phyloP scores from a whole-genome alignment of 2,797 vertebrate species.

The Acanthiza pusilla region DNA sequence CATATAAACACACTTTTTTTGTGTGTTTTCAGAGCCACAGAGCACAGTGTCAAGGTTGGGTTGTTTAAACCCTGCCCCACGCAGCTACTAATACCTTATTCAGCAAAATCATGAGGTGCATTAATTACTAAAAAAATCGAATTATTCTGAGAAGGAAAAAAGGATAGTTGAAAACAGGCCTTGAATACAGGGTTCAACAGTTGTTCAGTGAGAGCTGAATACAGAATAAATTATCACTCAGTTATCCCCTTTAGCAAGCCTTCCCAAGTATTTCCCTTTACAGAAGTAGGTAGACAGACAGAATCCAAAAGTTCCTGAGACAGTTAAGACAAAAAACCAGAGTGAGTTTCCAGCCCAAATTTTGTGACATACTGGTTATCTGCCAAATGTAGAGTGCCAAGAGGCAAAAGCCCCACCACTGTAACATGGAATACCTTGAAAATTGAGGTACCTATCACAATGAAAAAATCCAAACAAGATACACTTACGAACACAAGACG shows the following conservation, averaged over 20 bases:
- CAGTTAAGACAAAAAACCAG: background rate
- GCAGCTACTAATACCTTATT: background rate
- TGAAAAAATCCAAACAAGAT: background rate
- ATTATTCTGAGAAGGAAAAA: background rate
- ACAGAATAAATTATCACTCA: background rate
- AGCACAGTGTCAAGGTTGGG: background rate
- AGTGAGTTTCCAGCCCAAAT: background rate
- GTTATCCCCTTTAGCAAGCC: background rate
- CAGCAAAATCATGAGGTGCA: background rate
- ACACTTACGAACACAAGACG: background rate
- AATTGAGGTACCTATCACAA: background rate
- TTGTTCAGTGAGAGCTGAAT: background rate
- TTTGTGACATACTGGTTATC: background rate
- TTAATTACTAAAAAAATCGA: background rate
- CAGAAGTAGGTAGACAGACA: background rate
- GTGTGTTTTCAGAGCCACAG: background rate
- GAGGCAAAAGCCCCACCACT: background rate
- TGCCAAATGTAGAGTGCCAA: accelerated
- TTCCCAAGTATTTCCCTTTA: background rate
- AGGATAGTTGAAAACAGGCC: background rate
- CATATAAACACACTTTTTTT: background rate
- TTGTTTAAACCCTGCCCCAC: background rate
- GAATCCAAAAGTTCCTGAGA: background rate
- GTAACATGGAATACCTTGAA: background rate
- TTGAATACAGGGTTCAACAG: background rate